These are phyloP conservation scores for Prorops nasuta DNA, from an alignment of 1,140 invertebrate genomes.

Conservation along the genomic window DNA sequence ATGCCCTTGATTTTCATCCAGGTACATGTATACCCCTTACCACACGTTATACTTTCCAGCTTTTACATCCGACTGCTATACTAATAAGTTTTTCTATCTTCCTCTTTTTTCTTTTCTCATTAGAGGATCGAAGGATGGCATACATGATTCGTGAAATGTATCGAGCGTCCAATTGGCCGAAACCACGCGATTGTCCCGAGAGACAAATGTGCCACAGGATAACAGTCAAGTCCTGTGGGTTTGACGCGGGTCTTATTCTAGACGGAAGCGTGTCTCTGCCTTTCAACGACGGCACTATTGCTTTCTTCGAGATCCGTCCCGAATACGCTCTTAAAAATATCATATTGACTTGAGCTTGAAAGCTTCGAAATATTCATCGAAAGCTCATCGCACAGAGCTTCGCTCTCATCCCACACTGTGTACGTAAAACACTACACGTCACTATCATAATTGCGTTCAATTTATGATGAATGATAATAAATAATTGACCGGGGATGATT, in stretches of 20 bases:
- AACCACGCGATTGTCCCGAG: not conserved
- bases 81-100: too few relatives aligned
- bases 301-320: slow-evolving; percentile 20
- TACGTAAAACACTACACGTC: too few relatives aligned
- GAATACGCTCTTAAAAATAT: slow-evolving; percentile 20
- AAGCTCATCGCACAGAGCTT: too few relatives aligned
- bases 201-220: slow-evolving; percentile 11
- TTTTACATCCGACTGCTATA: too few relatives aligned
- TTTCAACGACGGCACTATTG: slow-evolving; percentile 23
- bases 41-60: too few relatives aligned
- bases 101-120: slow-evolving; percentile 5
- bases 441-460: too few relatives aligned
- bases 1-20: slow-evolving; percentile 13
- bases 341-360: not conserved
- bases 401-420: too few relatives aligned
- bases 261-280: slow-evolving; percentile 21
- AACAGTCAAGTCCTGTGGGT: slow-evolving; percentile 18
- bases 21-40: slow-evolving; percentile 10
- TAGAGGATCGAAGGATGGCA: slow-evolving; percentile 20
- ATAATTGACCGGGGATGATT: slow-evolving; percentile 4
- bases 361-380: too few relatives aligned
- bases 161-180: not conserved
- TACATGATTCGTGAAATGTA: slow-evolving; percentile 22
- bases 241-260: slow-evolving; percentile 19
- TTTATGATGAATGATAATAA: too few relatives aligned